phyloP scores from a whole-genome alignment of 2,888 invertebrate species.

The Phragmatobia fuliginosa region DNA sequence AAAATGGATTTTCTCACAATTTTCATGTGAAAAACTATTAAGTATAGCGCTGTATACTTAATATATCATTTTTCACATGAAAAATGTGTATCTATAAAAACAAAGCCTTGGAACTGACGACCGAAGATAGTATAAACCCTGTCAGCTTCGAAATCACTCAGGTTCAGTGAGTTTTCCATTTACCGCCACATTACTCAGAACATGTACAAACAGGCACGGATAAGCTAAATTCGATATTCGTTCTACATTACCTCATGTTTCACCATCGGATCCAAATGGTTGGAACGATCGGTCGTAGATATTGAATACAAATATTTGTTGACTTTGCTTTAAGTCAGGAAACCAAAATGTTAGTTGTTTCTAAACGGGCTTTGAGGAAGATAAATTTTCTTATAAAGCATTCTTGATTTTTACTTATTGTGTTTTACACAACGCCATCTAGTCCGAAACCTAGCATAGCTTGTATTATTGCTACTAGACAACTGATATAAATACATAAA shows the following conservation, averaged over 20 bases:
- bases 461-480: too few relatives aligned
- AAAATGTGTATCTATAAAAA: not conserved
- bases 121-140: not conserved
- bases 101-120: not conserved
- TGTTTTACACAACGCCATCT: too few relatives aligned
- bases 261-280: not conserved
- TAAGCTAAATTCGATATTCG: slow-evolving; percentile 20
- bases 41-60: not conserved
- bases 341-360: not conserved
- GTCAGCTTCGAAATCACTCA: slow-evolving; percentile 1
- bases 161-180: slow-evolving; percentile 65
- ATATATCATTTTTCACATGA: not conserved
- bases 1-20: not conserved
- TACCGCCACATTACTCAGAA: slow-evolving; percentile 55
- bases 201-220: slow-evolving; percentile 22
- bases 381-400: not conserved
- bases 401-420: too few relatives aligned
- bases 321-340: not conserved
- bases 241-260: slow-evolving; percentile 5
- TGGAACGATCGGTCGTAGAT: not conserved
- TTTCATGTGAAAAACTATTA: too few relatives aligned
- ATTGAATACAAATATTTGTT: slow-evolving; percentile 11
- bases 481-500: too few relatives aligned
- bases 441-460: too few relatives aligned
- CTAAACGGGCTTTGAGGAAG: not conserved